These are phyloP conservation scores for Oxytorus armatus DNA, from an alignment of 2,888 invertebrate species.

Conservation along the genomic window DNA sequence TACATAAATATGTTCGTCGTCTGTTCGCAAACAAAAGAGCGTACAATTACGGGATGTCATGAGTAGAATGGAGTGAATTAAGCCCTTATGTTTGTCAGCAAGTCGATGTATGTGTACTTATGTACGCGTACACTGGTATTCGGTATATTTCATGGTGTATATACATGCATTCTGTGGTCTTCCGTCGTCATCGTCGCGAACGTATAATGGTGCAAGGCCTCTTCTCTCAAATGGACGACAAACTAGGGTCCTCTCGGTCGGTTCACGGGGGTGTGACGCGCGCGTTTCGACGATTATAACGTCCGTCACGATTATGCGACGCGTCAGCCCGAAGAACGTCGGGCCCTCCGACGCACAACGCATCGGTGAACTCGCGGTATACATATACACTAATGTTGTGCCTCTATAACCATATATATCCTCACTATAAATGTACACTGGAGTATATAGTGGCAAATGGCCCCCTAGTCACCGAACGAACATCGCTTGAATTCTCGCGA, in stretches of 20 bases:
- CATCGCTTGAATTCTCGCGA: constrained; percentile 27
- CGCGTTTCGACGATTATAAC: constrained; percentile 82
- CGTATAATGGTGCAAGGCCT: constrained; percentile 8
- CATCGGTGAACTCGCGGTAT: constrained; percentile 67
- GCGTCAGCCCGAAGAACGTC: constrained; percentile 76
- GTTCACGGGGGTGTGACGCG: constrained; percentile 80
- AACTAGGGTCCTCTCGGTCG: constrained; percentile 66
- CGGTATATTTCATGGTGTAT: constrained; percentile 18
- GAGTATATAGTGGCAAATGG: constrained; percentile 36
- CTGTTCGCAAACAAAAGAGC: not conserved
- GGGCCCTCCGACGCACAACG: constrained; percentile 70
- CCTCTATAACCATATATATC: constrained; percentile 3
- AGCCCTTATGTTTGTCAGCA: not conserved
- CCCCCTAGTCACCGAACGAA: constrained; percentile 44
- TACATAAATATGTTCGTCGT: not conserved
- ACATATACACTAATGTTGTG: constrained; percentile 19
- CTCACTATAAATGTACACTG: not conserved
- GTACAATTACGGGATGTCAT: not conserved
- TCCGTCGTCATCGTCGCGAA: constrained; percentile 14
- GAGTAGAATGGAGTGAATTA: not conserved
- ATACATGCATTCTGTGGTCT: not conserved
- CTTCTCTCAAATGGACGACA: constrained; percentile 49
- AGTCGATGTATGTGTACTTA: not conserved
- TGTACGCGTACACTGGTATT: not conserved
- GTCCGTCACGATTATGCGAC: constrained; percentile 82